These are phyloP conservation scores for Phyllotis vaccarum DNA, from an alignment of 2,797 vertebrate species.

Conservation along the genomic window DNA sequence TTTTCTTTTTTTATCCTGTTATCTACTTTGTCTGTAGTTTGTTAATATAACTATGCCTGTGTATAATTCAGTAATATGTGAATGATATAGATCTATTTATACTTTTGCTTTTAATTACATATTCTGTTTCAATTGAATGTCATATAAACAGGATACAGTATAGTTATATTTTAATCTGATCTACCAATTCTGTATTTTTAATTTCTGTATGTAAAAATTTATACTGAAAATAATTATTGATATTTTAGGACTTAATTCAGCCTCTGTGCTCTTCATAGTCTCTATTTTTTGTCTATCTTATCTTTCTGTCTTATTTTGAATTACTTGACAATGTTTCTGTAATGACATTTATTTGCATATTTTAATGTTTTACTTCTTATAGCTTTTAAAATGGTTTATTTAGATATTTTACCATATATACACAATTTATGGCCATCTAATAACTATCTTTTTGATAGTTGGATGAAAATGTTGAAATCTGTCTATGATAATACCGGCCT, in stretches of 20 bases:
- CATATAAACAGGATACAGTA: neutral
- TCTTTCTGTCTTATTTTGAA: conserved; percentile 7
- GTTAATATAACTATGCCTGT: neutral
- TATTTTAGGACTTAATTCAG: neutral
- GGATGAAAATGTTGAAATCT: neutral
- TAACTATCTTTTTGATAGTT: neutral
- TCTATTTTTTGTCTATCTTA: conserved; percentile 30
- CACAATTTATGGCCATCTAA: neutral
- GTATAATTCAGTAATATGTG: neutral
- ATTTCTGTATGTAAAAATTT: conserved; percentile 14
- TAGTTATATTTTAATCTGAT: neutral
- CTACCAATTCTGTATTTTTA: neutral
- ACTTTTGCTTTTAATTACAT: neutral
- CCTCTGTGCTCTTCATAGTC: neutral
- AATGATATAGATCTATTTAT: neutral
- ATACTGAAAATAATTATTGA: conserved; percentile 5
- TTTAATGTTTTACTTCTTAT: neutral
- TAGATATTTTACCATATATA: neutral
- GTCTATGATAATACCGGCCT: neutral
- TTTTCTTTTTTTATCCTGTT: neutral
- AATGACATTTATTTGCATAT: conserved; percentile 23
- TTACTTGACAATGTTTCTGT: neutral
- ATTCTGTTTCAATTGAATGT: conserved; percentile 7
- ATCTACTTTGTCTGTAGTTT: neutral
- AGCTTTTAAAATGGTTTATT: neutral